Evolutionary conservation across 1,140 invertebrate species (phyloP), one percentile per base, ranked within the genome.

Genomic region (Leptinotarsa defecta): DNA sequence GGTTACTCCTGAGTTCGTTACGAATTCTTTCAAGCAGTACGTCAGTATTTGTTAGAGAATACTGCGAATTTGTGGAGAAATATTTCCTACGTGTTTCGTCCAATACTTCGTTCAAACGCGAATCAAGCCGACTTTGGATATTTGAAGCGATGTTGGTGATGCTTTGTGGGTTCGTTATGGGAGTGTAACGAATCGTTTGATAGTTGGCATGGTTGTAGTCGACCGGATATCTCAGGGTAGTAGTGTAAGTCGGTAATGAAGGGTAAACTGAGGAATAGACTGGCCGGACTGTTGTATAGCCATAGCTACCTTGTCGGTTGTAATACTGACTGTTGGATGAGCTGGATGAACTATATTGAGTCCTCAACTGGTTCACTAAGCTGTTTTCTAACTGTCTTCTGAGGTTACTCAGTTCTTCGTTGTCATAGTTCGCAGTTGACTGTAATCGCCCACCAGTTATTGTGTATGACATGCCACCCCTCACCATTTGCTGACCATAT

Each of bases 381-480:
- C 76, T 74, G 24, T 73, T 74, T 77, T 85, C 82, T 24, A 85
- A 68, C 71, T 82, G 80, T 48, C 74, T 73, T 15, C 74, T 81
- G 27, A 85, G 64, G 68, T 83, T 78, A n/a, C 76, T 73, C 4
- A 84, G 77, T 76, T 85, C 82, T 68, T 82, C 81, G 49, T 79
- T 80, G 11, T 84, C 74, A 61, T 85, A 84, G 70, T 84, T 84
- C 3, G 83, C 79, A 4, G 71, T 73, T 62, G 76, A 49, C 74
- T 78, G 74, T 74, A 84, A 68, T 13, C 78, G 75, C 17, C 82
- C 82, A 48, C 76, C 76, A 57, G 19, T 43, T 43, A 76, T 74
- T 17, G 80, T 75, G 63, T 84, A 85, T 2, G 82, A 84, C 48
- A 80, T 78, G 3, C 80, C 77, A 22, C 83, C 80, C 63, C 81